Evolutionary conservation across 2,797 vertebrate genomes (phyloP), one percentile per base, ranked within the genome.

Genomic region (Macropodus opercularis): DNA sequence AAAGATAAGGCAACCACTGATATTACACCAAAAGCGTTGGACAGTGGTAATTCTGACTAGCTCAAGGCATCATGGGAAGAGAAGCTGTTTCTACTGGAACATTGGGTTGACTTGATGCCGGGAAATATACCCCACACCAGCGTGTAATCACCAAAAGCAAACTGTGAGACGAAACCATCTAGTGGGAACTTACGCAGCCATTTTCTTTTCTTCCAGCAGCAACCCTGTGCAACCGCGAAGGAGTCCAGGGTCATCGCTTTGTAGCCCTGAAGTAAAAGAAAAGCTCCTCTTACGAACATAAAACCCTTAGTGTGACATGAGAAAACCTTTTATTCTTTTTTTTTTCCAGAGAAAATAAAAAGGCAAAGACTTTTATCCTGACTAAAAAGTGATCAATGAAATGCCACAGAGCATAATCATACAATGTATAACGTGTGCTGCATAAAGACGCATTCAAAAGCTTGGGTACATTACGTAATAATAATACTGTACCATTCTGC

Each of bases 401-500:
- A 78, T 61, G 27, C 10, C 39, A 75, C 53, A 57, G 35, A 52
- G 23, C 85, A 58, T 57, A 58, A 40, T 63, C 54, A 27, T 42
- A 42, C 41, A 49, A 34, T 63, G 60, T 23, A 46, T 22, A 49
- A n/a, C n/a, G n/a, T n/a, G 27, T 69, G 76, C 51, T 72, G 67
- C 79, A 83, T 63, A 47, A 60, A 60, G 54, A 75, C 55, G 86
- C 57, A 77, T 46, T 68, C 60, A 81, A 69, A 71, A 80, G 75
- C 49, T 26, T 57, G 40, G 36, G 56, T 51, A 64, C 57, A 62
- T 54, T 72, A 62, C 6, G 62, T 57, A 68, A 63, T 31, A n/a
- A n/a, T n/a, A n/a, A n/a, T n/a, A n/a, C n/a, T n/a, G n/a, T n/a
- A n/a, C n/a, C n/a, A n/a, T n/a, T n/a, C n/a, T n/a, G n/a, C n/a